Evolutionary conservation across 2,888 invertebrate species (phyloP), one percentile per base, ranked within the genome.

Genomic region (Drosophila barbarae): DNA sequence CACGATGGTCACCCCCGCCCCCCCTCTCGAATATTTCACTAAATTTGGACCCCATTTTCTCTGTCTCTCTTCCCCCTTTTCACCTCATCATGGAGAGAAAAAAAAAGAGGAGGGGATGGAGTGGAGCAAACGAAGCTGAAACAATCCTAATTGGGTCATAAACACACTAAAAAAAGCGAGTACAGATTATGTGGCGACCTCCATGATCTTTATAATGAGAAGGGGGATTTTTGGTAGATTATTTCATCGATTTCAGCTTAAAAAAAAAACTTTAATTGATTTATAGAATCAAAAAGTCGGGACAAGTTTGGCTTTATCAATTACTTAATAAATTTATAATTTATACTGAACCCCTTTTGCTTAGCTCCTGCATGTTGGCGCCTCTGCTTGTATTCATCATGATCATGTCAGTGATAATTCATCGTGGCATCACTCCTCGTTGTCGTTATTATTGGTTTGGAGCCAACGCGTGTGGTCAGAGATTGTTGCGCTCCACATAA

Each of bases 81-180:
- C 39, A 26, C 58, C 26, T 59, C 58, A 34, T 21, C 9, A n/a
- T 4, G 8, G 23, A 23, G 21, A 1, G n/a, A 13, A 30, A 28
- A 18, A 32, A 30, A 32, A 32, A 34, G 21, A 23, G 21, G 23
- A 39, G 56, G 39, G 30, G 10, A 13, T 60, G 23, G 35, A 58
- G 42, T 30, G 35, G 38, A 60, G 30, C 60, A 32, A 59, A 18
- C 59, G 44, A 44, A 60, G 59, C 59, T 38, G 59, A 59, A 59
- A 60, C 44, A 60, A 30, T 46, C 59, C 77, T 67, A 77, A 83
- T 77, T 77, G 77, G 84, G 81, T 83, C 77, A 77, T 83, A 83
- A 77, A 74, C 67, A 77, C 77, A 67, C 44, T 46, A 35, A 35
- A 63, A 41, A 49, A 35, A 23, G 47, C 41, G 35, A 61, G 46